phyloP scores from a whole-genome alignment of 2,888 invertebrate species.

The Lymantria dispar region DNA sequence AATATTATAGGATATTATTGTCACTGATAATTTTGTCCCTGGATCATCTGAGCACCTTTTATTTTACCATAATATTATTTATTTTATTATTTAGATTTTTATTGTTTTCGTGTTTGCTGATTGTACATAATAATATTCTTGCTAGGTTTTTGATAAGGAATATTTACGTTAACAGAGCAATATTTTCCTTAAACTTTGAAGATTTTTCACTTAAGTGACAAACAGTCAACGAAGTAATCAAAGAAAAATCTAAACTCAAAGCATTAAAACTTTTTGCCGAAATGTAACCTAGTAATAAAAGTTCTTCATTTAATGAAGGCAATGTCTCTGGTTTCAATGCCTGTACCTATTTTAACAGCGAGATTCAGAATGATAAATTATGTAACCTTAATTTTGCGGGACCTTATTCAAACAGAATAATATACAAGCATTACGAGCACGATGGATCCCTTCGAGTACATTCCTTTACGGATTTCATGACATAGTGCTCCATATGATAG shows the following conservation, averaged over 20 bases:
- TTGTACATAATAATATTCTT: too few relatives aligned
- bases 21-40: too few relatives aligned
- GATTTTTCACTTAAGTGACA: not conserved
- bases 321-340: slow-evolving; percentile 8
- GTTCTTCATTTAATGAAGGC: slow-evolving; percentile 15
- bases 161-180: too few relatives aligned
- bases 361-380: slow-evolving; percentile 21
- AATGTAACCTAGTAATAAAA: slow-evolving; percentile 10
- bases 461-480: too few relatives aligned
- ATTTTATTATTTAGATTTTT: too few relatives aligned
- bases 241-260: slow-evolving; percentile 1
- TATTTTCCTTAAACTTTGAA: not conserved
- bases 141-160: too few relatives aligned
- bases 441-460: not conserved
- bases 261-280: slow-evolving; percentile 6
- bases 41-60: too few relatives aligned
- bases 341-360: slow-evolving; percentile 11
- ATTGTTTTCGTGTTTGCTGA: too few relatives aligned
- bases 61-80: too few relatives aligned
- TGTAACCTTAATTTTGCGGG: not conserved
- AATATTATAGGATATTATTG: too few relatives aligned
- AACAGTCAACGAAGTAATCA: not conserved
- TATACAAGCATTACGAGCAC: not conserved
- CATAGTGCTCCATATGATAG: too few relatives aligned
- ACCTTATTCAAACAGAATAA: not conserved